These are phyloP conservation scores for Spondyliosoma cantharus DNA, from an alignment of 2,797 vertebrate genomes.

Conservation along the genomic window DNA sequence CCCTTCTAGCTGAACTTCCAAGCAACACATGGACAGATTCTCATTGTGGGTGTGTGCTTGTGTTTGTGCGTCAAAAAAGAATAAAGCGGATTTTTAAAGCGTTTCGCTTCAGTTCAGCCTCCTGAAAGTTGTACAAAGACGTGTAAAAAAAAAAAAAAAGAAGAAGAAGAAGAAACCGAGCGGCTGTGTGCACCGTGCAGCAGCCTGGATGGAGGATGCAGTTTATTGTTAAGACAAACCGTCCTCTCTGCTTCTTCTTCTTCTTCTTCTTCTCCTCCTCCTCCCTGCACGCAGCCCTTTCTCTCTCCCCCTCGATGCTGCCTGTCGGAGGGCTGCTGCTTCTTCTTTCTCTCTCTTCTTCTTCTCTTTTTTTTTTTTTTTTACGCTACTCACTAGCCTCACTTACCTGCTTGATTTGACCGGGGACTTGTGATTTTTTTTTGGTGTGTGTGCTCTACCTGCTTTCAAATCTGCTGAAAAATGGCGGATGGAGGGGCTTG, in stretches of 20 bases:
- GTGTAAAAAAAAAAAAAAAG: not conserved
- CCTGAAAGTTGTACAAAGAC: constrained; percentile 48
- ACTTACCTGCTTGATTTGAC: constrained; percentile 80
- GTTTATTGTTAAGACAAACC: constrained; percentile 73
- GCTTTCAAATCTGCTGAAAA: constrained; percentile 81
- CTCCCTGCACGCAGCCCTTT: constrained; percentile 34
- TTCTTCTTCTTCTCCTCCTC: constrained; percentile 36
- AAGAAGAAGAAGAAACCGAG: too few relatives aligned
- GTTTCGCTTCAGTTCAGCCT: not conserved
- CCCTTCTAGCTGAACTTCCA: constrained; percentile 55
- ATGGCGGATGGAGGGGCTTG: constrained; percentile 84
- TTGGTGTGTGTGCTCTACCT: constrained; percentile 72
- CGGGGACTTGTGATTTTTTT: constrained; percentile 64
- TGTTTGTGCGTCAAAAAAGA: not conserved
- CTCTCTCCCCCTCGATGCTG: constrained; percentile 27
- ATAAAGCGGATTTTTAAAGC: constrained; percentile 27
- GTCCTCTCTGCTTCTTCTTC: constrained; percentile 50
- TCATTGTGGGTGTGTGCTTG: constrained; percentile 17
- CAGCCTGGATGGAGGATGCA: constrained; percentile 48
- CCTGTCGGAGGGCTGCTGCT: constrained; percentile 38
- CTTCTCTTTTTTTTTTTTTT: constrained; percentile 30
- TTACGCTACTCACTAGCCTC: constrained; percentile 51
- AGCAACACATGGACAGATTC: constrained; percentile 55
- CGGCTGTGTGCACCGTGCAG: not conserved
- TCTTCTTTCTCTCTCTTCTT: not conserved